Conservation (phyloP, 2,113 vertebrate species). For the Nerophis ophidion region DNA sequence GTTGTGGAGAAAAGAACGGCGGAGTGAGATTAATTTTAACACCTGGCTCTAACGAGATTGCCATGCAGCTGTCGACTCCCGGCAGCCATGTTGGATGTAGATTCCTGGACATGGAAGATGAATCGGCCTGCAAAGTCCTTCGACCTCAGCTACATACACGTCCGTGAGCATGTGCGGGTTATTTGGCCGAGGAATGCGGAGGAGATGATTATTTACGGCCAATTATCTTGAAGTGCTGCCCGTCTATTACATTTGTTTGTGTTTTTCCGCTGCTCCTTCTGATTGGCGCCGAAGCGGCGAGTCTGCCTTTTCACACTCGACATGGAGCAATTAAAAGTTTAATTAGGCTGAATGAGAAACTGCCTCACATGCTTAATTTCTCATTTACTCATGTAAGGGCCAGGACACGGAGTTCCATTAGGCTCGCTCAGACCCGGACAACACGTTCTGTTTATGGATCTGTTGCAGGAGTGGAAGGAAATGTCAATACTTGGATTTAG, state of each 20-base stretch:
- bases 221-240: constrained; percentile 35
- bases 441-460: constrained; percentile 35
- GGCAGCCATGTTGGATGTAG: constrained; percentile 41
- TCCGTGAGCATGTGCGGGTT: constrained; percentile 11
- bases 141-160: not conserved
- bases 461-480: constrained; percentile 20
- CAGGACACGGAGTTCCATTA: constrained; percentile 60
- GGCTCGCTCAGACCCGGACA: constrained; percentile 39
- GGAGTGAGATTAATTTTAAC: constrained; percentile 63
- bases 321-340: constrained; percentile 69
- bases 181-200: constrained; percentile 23
- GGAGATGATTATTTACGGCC: constrained; percentile 33
- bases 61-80: constrained; percentile 15
- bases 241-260: constrained; percentile 36
- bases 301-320: constrained; percentile 43
- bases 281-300: constrained; percentile 28
- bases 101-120: constrained; percentile 49
- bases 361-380: constrained; percentile 65
- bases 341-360: constrained; percentile 66
- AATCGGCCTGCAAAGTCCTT: constrained; percentile 42
- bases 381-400: constrained; percentile 60
- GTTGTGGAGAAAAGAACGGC: constrained; percentile 28
- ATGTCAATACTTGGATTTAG: constrained; percentile 36
- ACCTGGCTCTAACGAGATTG: constrained; percentile 56
- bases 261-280: constrained; percentile 24